Conservation (phyloP, 2,797 vertebrate genomes). For the Pagetopsis macropterus region DNA sequence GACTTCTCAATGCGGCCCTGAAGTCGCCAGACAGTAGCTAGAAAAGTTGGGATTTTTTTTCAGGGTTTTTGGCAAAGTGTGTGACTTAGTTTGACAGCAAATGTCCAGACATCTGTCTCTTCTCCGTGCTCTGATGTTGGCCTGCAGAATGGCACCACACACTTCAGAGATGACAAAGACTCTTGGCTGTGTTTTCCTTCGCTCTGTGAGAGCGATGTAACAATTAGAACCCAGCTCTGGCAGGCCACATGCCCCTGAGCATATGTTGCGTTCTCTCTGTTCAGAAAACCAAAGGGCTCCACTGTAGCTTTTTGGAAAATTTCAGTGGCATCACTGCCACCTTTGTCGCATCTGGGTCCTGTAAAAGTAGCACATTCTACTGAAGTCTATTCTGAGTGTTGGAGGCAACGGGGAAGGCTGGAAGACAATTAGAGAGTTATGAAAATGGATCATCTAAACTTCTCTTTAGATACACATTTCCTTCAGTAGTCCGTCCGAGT, state of each 20-base stretch:
- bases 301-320: constrained; percentile 77
- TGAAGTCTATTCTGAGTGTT: constrained; percentile 83
- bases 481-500: constrained; percentile 73
- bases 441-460: constrained; percentile 80
- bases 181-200: constrained; percentile 77
- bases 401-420: constrained; percentile 76
- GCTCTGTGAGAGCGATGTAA: constrained; percentile 82
- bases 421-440: constrained; percentile 83
- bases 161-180: constrained; percentile 85
- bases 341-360: constrained; percentile 83
- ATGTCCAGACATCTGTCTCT: constrained; percentile 87
- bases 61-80: constrained; percentile 74
- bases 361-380: constrained; percentile 82
- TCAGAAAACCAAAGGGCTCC: constrained; percentile 83
- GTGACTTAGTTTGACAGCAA: constrained; percentile 84
- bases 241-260: constrained; percentile 81
- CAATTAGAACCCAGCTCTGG: constrained; percentile 85
- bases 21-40: constrained; percentile 61
- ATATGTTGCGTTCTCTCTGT: constrained; percentile 85
- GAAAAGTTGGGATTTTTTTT: constrained; percentile 65
- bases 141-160: constrained; percentile 75
- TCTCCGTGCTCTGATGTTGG: constrained; percentile 78
- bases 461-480: constrained; percentile 68
- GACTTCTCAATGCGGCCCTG: constrained; percentile 28
- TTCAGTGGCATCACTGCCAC: constrained; percentile 79